Percentiles rank a stretch among this genome's conserved stretches.
These are phyloP conservation scores for Heliconius ethilla DNA, from an alignment of 2,888 invertebrate species.

Conservation along the genomic window DNA sequence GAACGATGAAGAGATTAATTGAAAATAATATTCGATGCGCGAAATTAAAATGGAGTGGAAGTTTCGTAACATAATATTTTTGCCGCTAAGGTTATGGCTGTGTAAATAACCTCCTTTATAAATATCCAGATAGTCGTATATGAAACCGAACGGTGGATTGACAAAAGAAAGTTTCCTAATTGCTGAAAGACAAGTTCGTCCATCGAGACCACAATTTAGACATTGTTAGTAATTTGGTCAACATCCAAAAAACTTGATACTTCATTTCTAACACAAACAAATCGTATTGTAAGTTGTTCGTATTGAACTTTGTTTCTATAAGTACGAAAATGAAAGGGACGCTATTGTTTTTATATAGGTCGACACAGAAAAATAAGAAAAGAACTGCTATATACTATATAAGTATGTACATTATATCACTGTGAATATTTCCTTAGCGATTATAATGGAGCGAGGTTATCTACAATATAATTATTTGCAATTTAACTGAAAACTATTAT, in stretches of 20 bases:
- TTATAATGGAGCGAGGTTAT: background rate
- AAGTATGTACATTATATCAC: too few species aligned
- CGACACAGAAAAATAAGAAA: slow-evolving; percentile 2
- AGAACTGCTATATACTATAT: background rate
- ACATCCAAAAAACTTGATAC: slow-evolving; percentile 26
- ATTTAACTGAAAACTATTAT: too few species aligned
- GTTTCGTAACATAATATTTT: slow-evolving; percentile 6
- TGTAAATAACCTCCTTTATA: slow-evolving; percentile 3
- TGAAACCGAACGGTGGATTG: background rate
- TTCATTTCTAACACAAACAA: slow-evolving; percentile 19
- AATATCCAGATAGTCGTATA: background rate
- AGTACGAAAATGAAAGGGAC: background rate
- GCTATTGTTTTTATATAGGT: slow-evolving; percentile 18
- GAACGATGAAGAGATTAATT: slow-evolving; percentile 18
- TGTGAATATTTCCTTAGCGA: too few species aligned
- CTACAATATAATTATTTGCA: background rate
- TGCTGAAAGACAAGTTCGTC: slow-evolving; percentile 15
- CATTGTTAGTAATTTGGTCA: slow-evolving; percentile 26
- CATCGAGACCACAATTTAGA: slow-evolving; percentile 13
- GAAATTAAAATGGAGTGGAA: slow-evolving; percentile 17
- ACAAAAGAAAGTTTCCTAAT: slow-evolving; percentile 21
- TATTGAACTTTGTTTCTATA: slow-evolving; percentile 18
- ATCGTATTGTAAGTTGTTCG: slow-evolving; percentile 6
- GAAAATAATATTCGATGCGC: slow-evolving; percentile 18
- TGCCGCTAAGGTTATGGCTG: background rate